phyloP scores from a whole-genome alignment of 2,888 invertebrate species.

The Choreutis nemorana region DNA sequence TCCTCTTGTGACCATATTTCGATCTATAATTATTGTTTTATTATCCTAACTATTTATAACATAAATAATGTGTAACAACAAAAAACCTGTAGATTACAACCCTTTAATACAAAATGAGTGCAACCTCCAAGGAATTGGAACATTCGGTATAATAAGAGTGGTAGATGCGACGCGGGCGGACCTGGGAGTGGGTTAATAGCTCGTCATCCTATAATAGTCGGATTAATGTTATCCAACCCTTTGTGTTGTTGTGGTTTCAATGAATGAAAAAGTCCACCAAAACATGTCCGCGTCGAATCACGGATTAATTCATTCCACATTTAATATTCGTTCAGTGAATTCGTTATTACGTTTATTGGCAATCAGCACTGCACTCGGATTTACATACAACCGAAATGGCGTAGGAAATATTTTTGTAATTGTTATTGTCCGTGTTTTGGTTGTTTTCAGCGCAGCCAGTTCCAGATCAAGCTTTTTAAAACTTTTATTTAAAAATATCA shows the following conservation, averaged over 20 bases:
- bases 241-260: too few relatives aligned
- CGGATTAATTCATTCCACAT: constrained; percentile 28
- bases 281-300: constrained; percentile 37
- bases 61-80: too few relatives aligned
- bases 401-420: too few relatives aligned
- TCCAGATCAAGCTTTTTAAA: too few relatives aligned
- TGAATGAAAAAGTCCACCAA: constrained; percentile 45
- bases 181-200: constrained; percentile 25
- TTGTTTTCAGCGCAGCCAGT: too few relatives aligned
- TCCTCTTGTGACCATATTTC: too few relatives aligned
- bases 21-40: too few relatives aligned
- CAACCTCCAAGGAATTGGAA: constrained; percentile 29
- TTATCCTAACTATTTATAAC: too few relatives aligned
- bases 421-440: too few relatives aligned
- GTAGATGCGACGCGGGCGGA: constrained; percentile 16
- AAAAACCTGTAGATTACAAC: too few relatives aligned
- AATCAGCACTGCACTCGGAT: constrained; percentile 1
- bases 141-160: constrained; percentile 47
- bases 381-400: constrained; percentile 1
- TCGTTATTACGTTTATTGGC: constrained; percentile 15
- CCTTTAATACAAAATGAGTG: constrained; percentile 22
- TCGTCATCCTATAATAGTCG: constrained; percentile 52
- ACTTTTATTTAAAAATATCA: too few relatives aligned
- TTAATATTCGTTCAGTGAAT: constrained; percentile 31
- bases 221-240: constrained; percentile 58